Base-by-base conservation (phyloP, 1,140 invertebrate species). In the Trachymyrmex septentrionalis region DNA sequence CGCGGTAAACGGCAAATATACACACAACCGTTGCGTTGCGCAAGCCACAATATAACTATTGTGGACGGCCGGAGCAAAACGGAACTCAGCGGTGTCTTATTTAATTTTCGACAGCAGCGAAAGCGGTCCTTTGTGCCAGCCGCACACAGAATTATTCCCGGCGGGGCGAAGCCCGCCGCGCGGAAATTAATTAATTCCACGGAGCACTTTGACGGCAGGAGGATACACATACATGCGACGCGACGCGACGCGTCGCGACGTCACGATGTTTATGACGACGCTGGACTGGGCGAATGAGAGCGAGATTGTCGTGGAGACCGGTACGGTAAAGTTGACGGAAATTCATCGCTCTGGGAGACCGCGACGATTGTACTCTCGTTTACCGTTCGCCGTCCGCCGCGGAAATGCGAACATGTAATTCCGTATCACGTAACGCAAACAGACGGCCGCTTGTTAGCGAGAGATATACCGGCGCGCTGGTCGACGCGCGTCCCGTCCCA, bases 391-490 rank as follows among this genome's bases (percentile, higher is more conserved):
- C 38, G 21, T 6, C 64, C 63, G 48, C 24, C 48, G 76, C 76
- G 64, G 75, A 84, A 86, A 86, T 61, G 64, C 50, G 85, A 86
- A 61, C 75, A 38, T 67, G 76, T 69, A 86, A 86, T 86, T 80
- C 76, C 75, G 85, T 86, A 69, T 86, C 85, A 86, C 76, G 64
- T 86, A 86, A 67, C 53, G 85, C 85, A 86, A 80, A 86, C 85
- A 86, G 76, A 80, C 75, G 66, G 76, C 14, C 85, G 85, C 64
- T 86, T 86, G 85, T 86, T 86, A 86, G 66, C 85, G 63, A 27
- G 73, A 85, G 59, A 66, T 27, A 78, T 50, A 63, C 19, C 44
- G 38, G 55, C 48, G 55, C 48, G 53, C 24, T n/a, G 48, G 63
- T 44, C 2, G 24, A 27, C 16, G 53, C 48, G 30, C 72, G 55